Evolutionary conservation across 1,140 invertebrate genomes (phyloP), one percentile per base, ranked within the genome.

Genomic region (Laodelphax striatellus): DNA sequence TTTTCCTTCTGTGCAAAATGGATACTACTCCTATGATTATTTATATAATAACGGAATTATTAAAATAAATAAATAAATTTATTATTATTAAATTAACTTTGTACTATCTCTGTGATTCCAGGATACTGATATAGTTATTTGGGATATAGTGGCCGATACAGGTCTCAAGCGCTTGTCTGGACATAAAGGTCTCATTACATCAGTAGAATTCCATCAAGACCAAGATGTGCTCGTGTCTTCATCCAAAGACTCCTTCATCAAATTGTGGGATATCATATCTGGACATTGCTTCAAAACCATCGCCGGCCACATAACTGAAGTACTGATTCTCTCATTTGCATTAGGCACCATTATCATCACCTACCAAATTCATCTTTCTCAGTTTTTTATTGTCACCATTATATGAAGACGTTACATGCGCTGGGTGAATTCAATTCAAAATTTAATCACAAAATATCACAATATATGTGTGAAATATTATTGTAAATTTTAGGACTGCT

Each of bases 221-320:
- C 77, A 82, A 43, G 85, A 93, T 67, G 82, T 93, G 65, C 70
- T 97, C 14, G 79, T 99, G 10, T 91, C 93, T 64, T 83, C 86
- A 55, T 97, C 94, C 2, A 96, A 93, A 73, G 97, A 99, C 73
- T 88, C 88, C 14, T 91, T 91, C 72, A 81, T 99, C 0, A 98
- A 98, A 71, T 95, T 99, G 71, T 99, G 96, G 96, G 92, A 98
- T 77, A 74, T 98, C 57, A 85, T 90, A 63, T 96, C 89, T 21
- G 87, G 95, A 68, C 90, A 94, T 70, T 98, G 96, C 73, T 98
- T 98, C 68, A 90, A 92, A 72, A 99, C 97, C 9, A 75, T 99
- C 17, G 81, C 85, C 50, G 86, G 85, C 57, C 86, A 90, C 75
- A 79, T 82, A 70, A 82, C 84, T 62, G 87, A 90, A 75, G 85